Percentiles rank a stretch among this genome's conserved stretches.
Conservation (phyloP, 2,888 invertebrate genomes). For the Campoletis raptor region DNA sequence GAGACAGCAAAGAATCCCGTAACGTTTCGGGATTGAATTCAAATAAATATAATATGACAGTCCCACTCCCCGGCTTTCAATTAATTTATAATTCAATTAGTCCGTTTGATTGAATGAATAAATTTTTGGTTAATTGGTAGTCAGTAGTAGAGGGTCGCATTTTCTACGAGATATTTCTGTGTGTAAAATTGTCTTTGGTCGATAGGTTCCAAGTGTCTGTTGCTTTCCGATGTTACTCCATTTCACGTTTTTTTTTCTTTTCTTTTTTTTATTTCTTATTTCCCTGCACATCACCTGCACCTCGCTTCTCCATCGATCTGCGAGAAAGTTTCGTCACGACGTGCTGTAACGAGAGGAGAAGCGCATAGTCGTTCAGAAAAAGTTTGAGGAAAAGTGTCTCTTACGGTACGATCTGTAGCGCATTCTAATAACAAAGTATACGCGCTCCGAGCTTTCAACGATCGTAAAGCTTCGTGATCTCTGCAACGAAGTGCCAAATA, state of each 20-base stretch:
- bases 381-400: conserved; percentile 31
- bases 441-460: conserved; percentile 52
- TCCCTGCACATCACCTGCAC: not conserved
- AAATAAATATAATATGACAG: not conserved
- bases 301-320: conserved; percentile 1
- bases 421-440: conserved; percentile 64
- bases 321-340: conserved; percentile 11
- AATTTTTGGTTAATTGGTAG: conserved; percentile 20
- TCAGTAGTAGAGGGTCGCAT: not conserved
- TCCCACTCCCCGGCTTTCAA: not conserved
- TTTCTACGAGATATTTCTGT: conserved; percentile 26
- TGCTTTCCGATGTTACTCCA: conserved; percentile 13
- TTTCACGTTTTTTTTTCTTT: not conserved
- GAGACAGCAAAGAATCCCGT: not conserved
- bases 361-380: not conserved
- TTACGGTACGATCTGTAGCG: conserved; percentile 6
- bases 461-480: conserved; percentile 53
- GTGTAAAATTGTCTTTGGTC: not conserved
- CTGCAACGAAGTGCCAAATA: conserved; percentile 60
- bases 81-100: conserved; percentile 18
- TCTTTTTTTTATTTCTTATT: conserved; percentile 20
- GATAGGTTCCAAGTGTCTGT: conserved; percentile 43
- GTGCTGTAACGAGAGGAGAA: conserved; percentile 19
- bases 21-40: not conserved
- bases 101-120: conserved; percentile 21